A percentile compares a stretch with the other conserved stretches of the same genome.
Evolutionary conservation across 1,140 invertebrate species (phyloP).

Genomic region (Drosophila funebris): DNA sequence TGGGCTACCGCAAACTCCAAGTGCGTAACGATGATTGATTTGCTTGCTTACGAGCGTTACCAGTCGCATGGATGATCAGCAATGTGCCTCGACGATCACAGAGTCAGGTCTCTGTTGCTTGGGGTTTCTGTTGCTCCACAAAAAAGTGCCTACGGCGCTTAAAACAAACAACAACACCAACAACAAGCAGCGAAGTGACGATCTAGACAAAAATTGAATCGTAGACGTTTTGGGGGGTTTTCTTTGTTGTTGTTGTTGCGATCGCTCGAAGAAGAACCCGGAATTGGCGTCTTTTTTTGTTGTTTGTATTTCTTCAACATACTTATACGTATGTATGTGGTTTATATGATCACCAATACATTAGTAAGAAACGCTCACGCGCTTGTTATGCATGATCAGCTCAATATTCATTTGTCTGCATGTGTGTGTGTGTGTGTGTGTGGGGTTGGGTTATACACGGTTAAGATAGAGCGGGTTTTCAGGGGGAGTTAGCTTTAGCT

Average conservation of each 20-base stretch:
- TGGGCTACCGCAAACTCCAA: slow-evolving; percentile 21
- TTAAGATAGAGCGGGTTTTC: slow-evolving; percentile 18
- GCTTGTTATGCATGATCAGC: slow-evolving; percentile 81
- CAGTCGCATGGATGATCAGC: slow-evolving; percentile 32
- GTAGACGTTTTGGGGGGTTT: slow-evolving; percentile 54
- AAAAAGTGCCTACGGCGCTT: slow-evolving; percentile 70
- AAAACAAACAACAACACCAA: slow-evolving; percentile 34
- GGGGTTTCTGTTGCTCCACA: slow-evolving; percentile 50
- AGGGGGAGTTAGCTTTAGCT: slow-evolving; percentile 13
- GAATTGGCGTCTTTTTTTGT: slow-evolving; percentile 66
- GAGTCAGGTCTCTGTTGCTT: slow-evolving; percentile 1
- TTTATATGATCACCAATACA: slow-evolving; percentile 34
- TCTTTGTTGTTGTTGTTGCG: slow-evolving; percentile 43
- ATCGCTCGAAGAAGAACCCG: slow-evolving; percentile 77
- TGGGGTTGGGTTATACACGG: slow-evolving; percentile 14
- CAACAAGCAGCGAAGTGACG: slow-evolving; percentile 57
- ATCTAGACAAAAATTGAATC: slow-evolving; percentile 78
- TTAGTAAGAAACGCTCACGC: slow-evolving; percentile 68
- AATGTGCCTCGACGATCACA: background rate
- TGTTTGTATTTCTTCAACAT: slow-evolving; percentile 18
- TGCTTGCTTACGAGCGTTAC: slow-evolving; percentile 49
- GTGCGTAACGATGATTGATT: slow-evolving; percentile 77
- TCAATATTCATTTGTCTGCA: slow-evolving; percentile 33
- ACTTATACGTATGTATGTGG: slow-evolving; percentile 3
- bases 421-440: background rate